Evolutionary conservation across 2,888 invertebrate species (phyloP), one percentile per base, ranked within the genome.

Genomic region (Morpho helenor): DNA sequence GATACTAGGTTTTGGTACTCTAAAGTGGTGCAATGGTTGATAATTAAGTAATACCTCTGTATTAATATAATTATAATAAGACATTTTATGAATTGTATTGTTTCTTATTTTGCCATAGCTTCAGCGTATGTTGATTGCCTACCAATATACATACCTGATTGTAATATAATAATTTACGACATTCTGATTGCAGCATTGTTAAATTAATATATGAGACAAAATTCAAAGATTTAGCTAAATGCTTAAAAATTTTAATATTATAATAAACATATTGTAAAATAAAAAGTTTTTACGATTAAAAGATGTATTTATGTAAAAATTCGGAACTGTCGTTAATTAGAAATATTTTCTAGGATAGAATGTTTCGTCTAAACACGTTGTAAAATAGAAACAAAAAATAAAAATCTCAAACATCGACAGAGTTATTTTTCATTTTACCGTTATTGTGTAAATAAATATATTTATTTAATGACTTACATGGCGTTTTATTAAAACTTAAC

Each of bases 361-460:
- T 73, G 68, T 74, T 67, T 66, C 66, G 62, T 66, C 64, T 65
- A 68, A 59, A 64, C 60, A 72, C 72, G 71, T 73, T 73, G 70
- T 75, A 71, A 73, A 70, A 73, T 76, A 73, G 69, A 71, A 66
- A 68, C 69, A 70, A 73, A 71, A 73, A 72, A 74, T 68, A 71
- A 66, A 61, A 64, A 66, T 82, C 78, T 72, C 76, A 72, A 79
- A 84, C 85, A 88, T 86, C 85, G 84, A 88, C 84, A 76, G 77
- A 82, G 72, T 78, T 76, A 77, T 75, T 74, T 79, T 84, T 86
- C 74, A 80, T 80, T 85, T 85, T 75, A 79, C 77, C 78, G 86
- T 88, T 88, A 82, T 74, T 73, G 63, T 90, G 89, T 90, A 90
- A 87, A 90, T 90, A 90, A 89, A 88, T 87, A 90, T 89, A 88